Percentiles rank a stretch among this genome's conserved stretches.
Conservation (phyloP, 2,113 vertebrate genomes). For the Hyla sarda region DNA sequence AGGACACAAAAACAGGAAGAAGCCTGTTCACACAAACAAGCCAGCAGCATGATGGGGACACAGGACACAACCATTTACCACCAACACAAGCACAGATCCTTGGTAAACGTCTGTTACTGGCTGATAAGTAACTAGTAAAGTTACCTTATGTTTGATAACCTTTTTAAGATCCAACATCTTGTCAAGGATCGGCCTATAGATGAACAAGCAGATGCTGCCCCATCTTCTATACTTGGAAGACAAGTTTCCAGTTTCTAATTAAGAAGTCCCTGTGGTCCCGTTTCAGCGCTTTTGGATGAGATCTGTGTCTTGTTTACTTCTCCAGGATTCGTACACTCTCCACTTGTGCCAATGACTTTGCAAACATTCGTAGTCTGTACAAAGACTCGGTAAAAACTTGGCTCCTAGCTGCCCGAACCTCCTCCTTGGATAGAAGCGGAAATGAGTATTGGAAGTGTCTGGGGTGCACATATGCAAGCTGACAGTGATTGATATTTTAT, state of each 20-base stretch:
- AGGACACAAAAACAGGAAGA: no score
- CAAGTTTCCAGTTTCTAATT: constrained; percentile 3
- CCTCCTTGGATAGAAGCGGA: neutral
- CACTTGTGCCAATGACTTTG: constrained; percentile 28
- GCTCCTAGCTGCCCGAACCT: neutral
- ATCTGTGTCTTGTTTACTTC: neutral
- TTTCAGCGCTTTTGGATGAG: constrained; percentile 4
- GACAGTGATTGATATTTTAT: constrained; percentile 58
- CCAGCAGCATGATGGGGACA: no score
- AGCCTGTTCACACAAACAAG: no score
- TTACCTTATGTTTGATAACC: no score
- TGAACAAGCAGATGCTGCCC: neutral
- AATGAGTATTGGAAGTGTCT: constrained; percentile 23
- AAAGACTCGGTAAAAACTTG: neutral
- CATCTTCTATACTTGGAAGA: neutral
- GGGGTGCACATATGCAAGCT: constrained; percentile 43
- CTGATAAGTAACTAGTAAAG: no score
- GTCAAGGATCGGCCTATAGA: neutral
- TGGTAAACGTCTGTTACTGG: no score
- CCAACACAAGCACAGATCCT: no score
- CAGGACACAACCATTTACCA: no score
- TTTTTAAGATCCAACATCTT: neutral
- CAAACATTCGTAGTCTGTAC: neutral
- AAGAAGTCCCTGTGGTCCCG: neutral
- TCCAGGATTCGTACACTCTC: neutral